A percentile compares a stretch with the other conserved stretches of the same genome.
Conservation (phyloP, 1,140 invertebrate genomes). For the Cotesia chilonis region DNA sequence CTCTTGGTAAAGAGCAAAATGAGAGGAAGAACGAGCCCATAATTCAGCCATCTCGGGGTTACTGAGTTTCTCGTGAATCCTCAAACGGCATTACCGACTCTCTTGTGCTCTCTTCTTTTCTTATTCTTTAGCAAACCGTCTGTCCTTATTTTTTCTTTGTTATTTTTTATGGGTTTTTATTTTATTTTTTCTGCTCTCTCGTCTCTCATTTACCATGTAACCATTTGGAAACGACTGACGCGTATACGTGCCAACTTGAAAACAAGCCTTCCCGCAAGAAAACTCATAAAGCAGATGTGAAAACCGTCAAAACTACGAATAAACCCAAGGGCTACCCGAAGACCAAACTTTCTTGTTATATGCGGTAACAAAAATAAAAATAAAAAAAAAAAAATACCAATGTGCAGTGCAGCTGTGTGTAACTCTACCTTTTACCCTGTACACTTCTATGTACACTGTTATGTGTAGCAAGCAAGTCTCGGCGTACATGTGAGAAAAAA, state of each 20-base stretch:
- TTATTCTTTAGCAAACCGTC: not conserved
- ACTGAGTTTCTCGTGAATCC: slow-evolving; percentile 31
- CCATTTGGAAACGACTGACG: slow-evolving; percentile 28
- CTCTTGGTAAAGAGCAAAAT: not conserved
- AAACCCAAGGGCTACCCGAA: not conserved
- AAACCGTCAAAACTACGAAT: slow-evolving; percentile 31
- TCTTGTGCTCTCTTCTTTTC: slow-evolving; percentile 2
- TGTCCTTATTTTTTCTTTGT: not conserved
- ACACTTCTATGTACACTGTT: too few relatives aligned
- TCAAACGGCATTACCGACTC: slow-evolving; percentile 29
- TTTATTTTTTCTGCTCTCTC: not conserved
- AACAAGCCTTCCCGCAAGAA: slow-evolving; percentile 26
- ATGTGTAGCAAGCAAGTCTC: not conserved
- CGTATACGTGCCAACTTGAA: slow-evolving; percentile 14
- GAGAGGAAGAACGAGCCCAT: slow-evolving; percentile 26
- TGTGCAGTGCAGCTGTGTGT: not conserved
- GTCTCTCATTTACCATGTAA: slow-evolving; percentile 23
- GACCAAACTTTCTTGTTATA: slow-evolving; percentile 29
- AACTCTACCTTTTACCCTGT: not conserved
- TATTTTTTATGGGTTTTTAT: too few relatives aligned
- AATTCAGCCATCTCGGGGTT: slow-evolving; percentile 36
- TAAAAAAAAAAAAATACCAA: slow-evolving; percentile 14
- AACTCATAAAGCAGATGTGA: slow-evolving; percentile 33
- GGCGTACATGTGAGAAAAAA: not conserved
- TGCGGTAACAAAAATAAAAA: slow-evolving; percentile 21